Percentiles rank a stretch among this genome's conserved stretches.
Evolutionary conservation across 2,888 invertebrate genomes (phyloP).

Genomic region (Pristionchus mayeri): DNA sequence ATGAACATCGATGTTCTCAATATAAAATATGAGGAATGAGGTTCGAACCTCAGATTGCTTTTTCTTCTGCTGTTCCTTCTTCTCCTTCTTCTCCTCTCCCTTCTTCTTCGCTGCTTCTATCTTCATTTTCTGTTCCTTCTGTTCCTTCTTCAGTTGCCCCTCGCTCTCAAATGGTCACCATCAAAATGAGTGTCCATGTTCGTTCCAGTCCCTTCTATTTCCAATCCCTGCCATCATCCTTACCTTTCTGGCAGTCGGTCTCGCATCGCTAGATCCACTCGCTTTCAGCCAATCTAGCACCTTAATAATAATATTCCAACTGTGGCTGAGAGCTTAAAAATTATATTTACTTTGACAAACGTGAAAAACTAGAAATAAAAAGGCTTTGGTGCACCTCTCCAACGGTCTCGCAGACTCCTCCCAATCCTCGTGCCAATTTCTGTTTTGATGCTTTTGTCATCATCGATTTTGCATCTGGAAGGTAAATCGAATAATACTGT

Average conservation of each 20-base stretch:
- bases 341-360: neutral
- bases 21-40: too few species aligned
- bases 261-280: neutral
- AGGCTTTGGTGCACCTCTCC: constrained; percentile 60
- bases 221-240: neutral
- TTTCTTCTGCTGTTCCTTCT: constrained; percentile 25
- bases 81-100: constrained; percentile 49
- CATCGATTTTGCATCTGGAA: constrained; percentile 59
- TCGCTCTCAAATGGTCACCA: constrained; percentile 8
- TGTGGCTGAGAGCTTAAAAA: too few species aligned
- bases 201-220: neutral
- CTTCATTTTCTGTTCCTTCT: constrained; percentile 51
- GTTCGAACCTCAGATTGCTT: constrained; percentile 48
- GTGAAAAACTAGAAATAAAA: neutral
- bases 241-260: constrained; percentile 45
- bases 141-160: constrained; percentile 45
- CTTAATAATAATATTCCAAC: neutral
- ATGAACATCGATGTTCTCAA: too few species aligned
- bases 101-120: constrained; percentile 27
- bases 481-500: neutral
- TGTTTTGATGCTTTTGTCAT: constrained; percentile 60
- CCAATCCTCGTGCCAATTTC: constrained; percentile 61
- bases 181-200: neutral
- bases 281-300: constrained; percentile 47
- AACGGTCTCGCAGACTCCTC: constrained; percentile 59